These are phyloP conservation scores for Plumapathes pennacea DNA, from an alignment of 92 coral and sea anemone species.

Conservation along the genomic window DNA sequence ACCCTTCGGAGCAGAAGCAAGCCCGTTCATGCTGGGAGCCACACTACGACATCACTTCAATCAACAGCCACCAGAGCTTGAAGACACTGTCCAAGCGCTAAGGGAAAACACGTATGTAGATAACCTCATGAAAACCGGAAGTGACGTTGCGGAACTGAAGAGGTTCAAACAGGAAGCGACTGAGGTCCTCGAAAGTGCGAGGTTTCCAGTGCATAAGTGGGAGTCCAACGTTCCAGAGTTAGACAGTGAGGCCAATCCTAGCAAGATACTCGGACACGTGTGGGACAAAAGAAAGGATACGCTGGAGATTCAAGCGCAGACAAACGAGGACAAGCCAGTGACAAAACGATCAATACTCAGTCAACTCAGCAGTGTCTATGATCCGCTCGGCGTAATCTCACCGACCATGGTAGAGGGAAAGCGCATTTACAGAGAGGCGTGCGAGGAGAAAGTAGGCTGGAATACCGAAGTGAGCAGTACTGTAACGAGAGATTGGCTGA, in stretches of 20 bases:
- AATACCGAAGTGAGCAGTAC: slow-evolving; percentile 23
- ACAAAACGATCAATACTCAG: slow-evolving; percentile 46
- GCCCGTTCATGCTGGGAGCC: slow-evolving; percentile 67
- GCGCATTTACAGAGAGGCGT: slow-evolving; percentile 48
- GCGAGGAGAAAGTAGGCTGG: slow-evolving; percentile 56
- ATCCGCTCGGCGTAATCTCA: slow-evolving; percentile 57
- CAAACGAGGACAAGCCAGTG: slow-evolving; percentile 2
- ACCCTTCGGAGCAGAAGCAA: slow-evolving; percentile 57
- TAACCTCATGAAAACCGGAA: slow-evolving; percentile 37
- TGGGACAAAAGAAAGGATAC: slow-evolving; percentile 49
- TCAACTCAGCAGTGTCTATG: slow-evolving; percentile 47
- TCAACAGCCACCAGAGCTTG: slow-evolving; percentile 34
- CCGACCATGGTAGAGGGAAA: slow-evolving; percentile 50
- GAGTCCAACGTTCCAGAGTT: slow-evolving; percentile 32
- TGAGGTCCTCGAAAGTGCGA: slow-evolving; percentile 42
- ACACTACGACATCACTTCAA: slow-evolving; percentile 53
- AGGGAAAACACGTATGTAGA: slow-evolving; percentile 55
- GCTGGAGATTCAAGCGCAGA: slow-evolving; percentile 19
- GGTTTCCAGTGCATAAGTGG: slow-evolving; percentile 57
- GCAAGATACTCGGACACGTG: slow-evolving; percentile 47
- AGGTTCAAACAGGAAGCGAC: slow-evolving; percentile 41
- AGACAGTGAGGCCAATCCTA: slow-evolving; percentile 31
- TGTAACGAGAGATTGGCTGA: slow-evolving; percentile 24
- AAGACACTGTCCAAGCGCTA: slow-evolving; percentile 26
- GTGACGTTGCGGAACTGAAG: slow-evolving; percentile 7